Base-by-base conservation (phyloP, 2,888 invertebrate genomes). In the Chromoteleia sp. region DNA sequence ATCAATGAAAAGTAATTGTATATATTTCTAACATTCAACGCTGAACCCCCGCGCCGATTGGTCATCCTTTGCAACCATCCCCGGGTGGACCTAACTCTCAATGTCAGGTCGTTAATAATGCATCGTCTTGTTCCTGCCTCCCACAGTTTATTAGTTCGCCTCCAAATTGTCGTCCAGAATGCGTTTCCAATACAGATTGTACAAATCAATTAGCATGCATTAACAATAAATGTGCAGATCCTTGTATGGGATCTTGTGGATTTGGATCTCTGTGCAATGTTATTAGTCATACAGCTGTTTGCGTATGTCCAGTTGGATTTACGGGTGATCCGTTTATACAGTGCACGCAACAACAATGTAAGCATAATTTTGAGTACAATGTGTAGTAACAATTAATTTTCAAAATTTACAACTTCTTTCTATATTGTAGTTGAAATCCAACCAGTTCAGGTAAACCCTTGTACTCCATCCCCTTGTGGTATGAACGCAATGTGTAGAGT, bases 381-480 rank as follows among this genome's bases (percentile, higher is more conserved):
- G n/a, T n/a, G n/a, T n/a, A n/a, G n/a, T n/a, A n/a, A n/a, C n/a
- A n/a, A n/a, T n/a, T n/a, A n/a, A n/a, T n/a, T n/a, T n/a, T n/a
- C n/a, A n/a, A n/a, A n/a, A n/a, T n/a, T n/a, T n/a, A n/a, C n/a
- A n/a, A n/a, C n/a, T n/a, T 25, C 25, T 4, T 25, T 25, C 8
- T 29, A 25, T 1, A 30, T 95, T 96, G 25, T 94, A 95, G 74
- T 25, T 39, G 33, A 54, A 0, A 48, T 30, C 0, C 48, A 61
- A 50, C 2, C 29, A 25, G 36, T 68, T 5, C 67, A 56, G 33
- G 45, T 88, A 94, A 61, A 59, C 29, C 95, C 95, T 6, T 96
- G 96, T 87, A 91, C 92, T 63, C 96, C 96, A 68, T 95, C 95
- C 30, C 96, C 96, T 0, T 96, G 96, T 90, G 96, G 96, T 17